These are phyloP conservation scores for Glyptemys insculpta DNA, from an alignment of 2,797 vertebrate species.

Conservation along the genomic window DNA sequence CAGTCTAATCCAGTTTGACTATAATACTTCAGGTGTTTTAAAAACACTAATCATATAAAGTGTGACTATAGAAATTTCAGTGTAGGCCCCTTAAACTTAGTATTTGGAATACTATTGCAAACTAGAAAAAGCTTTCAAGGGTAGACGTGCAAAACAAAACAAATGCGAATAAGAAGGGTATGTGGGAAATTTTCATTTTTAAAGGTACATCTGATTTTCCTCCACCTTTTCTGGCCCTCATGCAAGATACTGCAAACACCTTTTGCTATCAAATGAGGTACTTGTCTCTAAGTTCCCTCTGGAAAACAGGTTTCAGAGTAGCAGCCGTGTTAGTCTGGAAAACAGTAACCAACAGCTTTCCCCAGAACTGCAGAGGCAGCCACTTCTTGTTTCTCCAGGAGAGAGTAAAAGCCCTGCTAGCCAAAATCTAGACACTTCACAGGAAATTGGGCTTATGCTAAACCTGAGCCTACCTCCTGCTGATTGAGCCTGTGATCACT, in stretches of 20 bases:
- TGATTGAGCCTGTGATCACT: neutral
- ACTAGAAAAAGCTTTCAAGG: slow-evolving; percentile 62
- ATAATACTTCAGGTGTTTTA: slow-evolving; percentile 73
- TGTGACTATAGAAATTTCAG: slow-evolving; percentile 67
- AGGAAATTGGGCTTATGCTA: neutral
- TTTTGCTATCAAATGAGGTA: neutral
- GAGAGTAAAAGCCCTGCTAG: neutral
- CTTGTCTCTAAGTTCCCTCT: neutral
- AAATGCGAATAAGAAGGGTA: neutral
- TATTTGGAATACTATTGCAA: slow-evolving; percentile 55
- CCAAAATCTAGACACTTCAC: neutral
- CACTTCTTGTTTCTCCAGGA: neutral
- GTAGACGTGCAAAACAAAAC: neutral
- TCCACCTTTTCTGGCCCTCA: neutral
- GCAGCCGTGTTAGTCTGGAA: too few relatives aligned
- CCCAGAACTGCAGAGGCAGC: neutral
- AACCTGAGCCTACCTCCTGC: neutral
- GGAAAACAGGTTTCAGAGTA: too few relatives aligned
- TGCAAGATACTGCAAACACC: neutral
- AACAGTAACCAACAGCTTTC: neutral
- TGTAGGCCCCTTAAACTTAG: slow-evolving; percentile 57
- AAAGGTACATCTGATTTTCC: neutral
- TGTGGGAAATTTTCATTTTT: neutral
- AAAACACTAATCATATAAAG: slow-evolving; percentile 69
- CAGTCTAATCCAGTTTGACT: slow-evolving; percentile 72